Evolutionary conservation across 2,113 vertebrate species (phyloP), one percentile per base, ranked within the genome.

Genomic region (Phocoena phocoena): DNA sequence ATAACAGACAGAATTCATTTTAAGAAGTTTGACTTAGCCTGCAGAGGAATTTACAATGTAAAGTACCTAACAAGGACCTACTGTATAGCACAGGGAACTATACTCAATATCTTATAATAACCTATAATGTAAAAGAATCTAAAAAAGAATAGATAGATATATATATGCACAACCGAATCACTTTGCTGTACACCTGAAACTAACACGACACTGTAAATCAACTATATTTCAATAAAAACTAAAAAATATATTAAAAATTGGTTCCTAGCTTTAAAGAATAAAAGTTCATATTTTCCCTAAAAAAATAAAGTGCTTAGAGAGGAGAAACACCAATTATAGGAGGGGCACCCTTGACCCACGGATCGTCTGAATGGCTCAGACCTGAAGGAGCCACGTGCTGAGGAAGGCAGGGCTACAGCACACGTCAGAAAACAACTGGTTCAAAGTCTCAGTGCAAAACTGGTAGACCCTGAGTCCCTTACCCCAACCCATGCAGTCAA

Each of bases 1-100:
- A 53, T 55, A 94, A 74, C 5, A 92, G 63, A 68, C 13, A 90
- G 93, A 93, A 93, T 93, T 95, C 36, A 80, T 93, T 86, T 53
- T 60, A 76, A 88, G 58, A 90, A 92, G 55, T 76, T 23, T 73
- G 36, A 81, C 74, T 60, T 76, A 76, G 65, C 36, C 71, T 20
- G n/a, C 50, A 65, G 60, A 44, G 26, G 12, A 88, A 62, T 11
- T 53, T 55, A 80, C 20, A 36, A 18, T 8, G 6, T 15, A 11
- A 65, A 87, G 47, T 38, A 33, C 33, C 70, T 77, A 33, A 53
- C 50, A 77, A 77, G 47, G 74, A 77, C 74, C 74, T 53, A 33
- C 17, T 33, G 2, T 33, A 53, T 31, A 21, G 44, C 18, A n/a
- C 28, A 77, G 17, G 74, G 47, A 77, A 33, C 44, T 53, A 33